Evolutionary conservation across 2,888 invertebrate species (phyloP), one percentile per base, ranked within the genome.

Genomic region (Sesamia inferens): DNA sequence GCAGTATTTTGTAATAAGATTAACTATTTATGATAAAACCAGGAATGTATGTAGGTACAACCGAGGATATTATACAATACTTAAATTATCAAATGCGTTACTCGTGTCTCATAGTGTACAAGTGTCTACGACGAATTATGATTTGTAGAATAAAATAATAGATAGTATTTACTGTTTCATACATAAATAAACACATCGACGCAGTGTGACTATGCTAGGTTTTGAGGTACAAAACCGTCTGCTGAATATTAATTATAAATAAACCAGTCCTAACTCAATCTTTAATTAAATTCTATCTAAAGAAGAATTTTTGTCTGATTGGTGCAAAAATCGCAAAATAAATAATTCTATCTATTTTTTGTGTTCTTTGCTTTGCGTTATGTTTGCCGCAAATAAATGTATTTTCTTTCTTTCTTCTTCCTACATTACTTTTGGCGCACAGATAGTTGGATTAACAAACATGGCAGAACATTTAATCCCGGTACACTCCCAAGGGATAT

Each of bases 171-270:
- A 31, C 75, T 67, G 58, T 63, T 67, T 47, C 24, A 74, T 63
- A 54, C 67, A 77, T 77, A 72, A 55, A 72, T 66, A 74, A 67
- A 67, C 39, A 66, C 31, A 66, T 63, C 31, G 47, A 22, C 19
- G 66, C 24, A 47, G 77, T 19, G 24, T 63, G 39, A 19, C 47
- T 58, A 39, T 51, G 44, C 19, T 22, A 58, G 39, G 24, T 67
- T 66, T 67, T 80, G 54, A 42, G 57, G 47, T 24, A 13, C 13
- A 58, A 66, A 73, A 51, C 65, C 11, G 44, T 42, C 71, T 55
- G 24, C 59, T 79, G 61, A 73, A 76, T 72, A 61, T 79, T 79
- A 73, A 65, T 31, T 72, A 42, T 31, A 54, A 64, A 61, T 47
- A 61, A 55, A 19, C 31, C 19, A 64, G 55, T n/a, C 42, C 48